Base-by-base conservation (phyloP, 2,797 vertebrate species). In the Numenius phaeopus region DNA sequence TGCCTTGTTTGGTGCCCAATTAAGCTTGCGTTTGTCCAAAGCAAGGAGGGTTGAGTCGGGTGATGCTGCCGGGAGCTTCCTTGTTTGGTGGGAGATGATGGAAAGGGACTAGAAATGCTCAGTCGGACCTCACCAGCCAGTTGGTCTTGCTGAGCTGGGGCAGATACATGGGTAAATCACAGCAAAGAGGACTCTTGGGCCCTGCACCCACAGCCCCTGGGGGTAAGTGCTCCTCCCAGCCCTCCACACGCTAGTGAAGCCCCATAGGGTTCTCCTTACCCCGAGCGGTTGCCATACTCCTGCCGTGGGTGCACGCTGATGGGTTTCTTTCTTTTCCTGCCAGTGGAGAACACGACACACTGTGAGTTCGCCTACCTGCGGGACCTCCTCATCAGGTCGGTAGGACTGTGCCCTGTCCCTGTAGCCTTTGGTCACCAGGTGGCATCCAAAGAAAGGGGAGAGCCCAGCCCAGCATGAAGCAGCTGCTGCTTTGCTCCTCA, bases 291-390 rank as follows among this genome's bases (percentile, higher is more conserved):
- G 61, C 55, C 10, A 0, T 40, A 2, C 14, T 49, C 29, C 5
- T 58, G 62, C 23, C 2, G 0, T 9, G 55, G 37, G 34, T 73
- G 29, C 16, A 4, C 2, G 0, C 22, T 96, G 77, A 92, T 67
- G 64, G 30, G 12, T 59, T 87, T 75, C 59, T 92, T 29, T 96
- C 61, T 96, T 66, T 62, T 87, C 42, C 96, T 78, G 91, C 50
- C 98, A 99, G 99, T 99, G 92, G 99, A 99, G 98, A 99, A 99
- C 93, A 99, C 99, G 55, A 98, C 98, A 93, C 99, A 99, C 98
- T 99, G 99, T 97, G 99, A 99, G 98, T 99, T 99, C 55, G 99
- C 99, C 71, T 99, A 99, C 97, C 98, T 99, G 98, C 98, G 99
- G 94, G 99, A 99, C 97, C 99, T 99, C 86, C 99, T 99, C 70